These are phyloP conservation scores for Myathropa florea DNA, from an alignment of 2,888 invertebrate species.

Conservation along the genomic window DNA sequence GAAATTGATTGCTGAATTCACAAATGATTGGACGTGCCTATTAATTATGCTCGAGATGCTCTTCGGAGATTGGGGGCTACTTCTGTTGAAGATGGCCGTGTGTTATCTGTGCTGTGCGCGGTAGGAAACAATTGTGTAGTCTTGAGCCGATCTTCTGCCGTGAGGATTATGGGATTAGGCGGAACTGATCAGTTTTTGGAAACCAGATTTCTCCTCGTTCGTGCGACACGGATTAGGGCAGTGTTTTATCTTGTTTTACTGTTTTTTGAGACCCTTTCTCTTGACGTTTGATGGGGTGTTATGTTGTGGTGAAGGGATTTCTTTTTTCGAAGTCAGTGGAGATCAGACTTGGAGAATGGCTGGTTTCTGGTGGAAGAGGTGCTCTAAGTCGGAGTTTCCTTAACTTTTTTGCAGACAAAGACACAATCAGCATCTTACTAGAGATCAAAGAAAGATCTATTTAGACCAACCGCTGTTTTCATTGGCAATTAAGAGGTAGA, in stretches of 20 bases:
- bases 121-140: background rate
- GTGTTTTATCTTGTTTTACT: background rate
- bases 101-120: background rate
- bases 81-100: background rate
- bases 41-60: constrained; percentile 22
- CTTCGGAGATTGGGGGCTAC: background rate
- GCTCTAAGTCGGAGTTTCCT: too few species aligned
- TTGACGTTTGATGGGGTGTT: background rate
- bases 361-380: background rate
- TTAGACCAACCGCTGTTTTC: too few species aligned
- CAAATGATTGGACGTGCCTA: constrained; percentile 12
- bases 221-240: background rate
- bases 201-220: background rate
- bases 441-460: too few species aligned
- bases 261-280: background rate
- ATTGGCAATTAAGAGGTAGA: too few species aligned
- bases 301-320: background rate
- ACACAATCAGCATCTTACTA: too few species aligned
- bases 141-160: background rate
- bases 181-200: background rate
- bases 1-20: constrained; percentile 12
- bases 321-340: background rate
- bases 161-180: background rate
- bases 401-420: too few species aligned
- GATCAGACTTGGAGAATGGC: background rate